Percentiles rank a stretch among this genome's conserved stretches.
These are phyloP conservation scores for Isichthys henryi DNA, from an alignment of 2,113 vertebrate species.

Conservation along the genomic window DNA sequence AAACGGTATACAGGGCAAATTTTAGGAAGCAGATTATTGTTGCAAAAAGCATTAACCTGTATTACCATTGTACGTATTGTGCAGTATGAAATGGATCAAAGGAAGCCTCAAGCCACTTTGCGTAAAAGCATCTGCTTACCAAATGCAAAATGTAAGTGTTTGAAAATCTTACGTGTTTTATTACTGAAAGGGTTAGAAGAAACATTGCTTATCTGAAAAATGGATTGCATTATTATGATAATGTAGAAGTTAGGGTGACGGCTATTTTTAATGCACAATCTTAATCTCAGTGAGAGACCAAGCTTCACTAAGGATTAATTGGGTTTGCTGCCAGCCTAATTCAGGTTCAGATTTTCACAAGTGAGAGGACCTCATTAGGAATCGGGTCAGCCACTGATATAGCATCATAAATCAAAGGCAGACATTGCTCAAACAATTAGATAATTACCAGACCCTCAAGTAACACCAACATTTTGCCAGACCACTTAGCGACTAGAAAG, in stretches of 20 bases:
- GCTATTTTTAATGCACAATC: slow-evolving; percentile 52
- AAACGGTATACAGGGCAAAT: background rate
- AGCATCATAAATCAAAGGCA: slow-evolving; percentile 44
- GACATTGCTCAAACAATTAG: slow-evolving; percentile 67
- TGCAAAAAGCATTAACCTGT: background rate
- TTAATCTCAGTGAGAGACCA: slow-evolving; percentile 41
- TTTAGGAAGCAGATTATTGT: background rate
- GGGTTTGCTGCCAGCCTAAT: slow-evolving; percentile 54
- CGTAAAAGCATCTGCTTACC: background rate
- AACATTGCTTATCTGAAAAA: slow-evolving; percentile 43
- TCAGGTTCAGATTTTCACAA: slow-evolving; percentile 48
- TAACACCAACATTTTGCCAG: slow-evolving; percentile 46
- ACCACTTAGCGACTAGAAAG: slow-evolving; percentile 26
- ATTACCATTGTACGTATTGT: background rate
- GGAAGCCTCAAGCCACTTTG: background rate
- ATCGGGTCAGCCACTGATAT: slow-evolving; percentile 48
- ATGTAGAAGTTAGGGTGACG: slow-evolving; percentile 37
- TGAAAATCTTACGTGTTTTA: background rate
- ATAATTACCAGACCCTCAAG: slow-evolving; percentile 64
- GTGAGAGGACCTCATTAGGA: slow-evolving; percentile 45
- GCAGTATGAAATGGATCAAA: background rate
- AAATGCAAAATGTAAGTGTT: background rate
- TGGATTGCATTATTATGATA: slow-evolving; percentile 60
- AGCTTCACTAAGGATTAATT: slow-evolving; percentile 53
- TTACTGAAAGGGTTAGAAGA: slow-evolving; percentile 23